phyloP scores from a whole-genome alignment of 2,888 invertebrate species.

The Gymnoscelis rufifasciata region DNA sequence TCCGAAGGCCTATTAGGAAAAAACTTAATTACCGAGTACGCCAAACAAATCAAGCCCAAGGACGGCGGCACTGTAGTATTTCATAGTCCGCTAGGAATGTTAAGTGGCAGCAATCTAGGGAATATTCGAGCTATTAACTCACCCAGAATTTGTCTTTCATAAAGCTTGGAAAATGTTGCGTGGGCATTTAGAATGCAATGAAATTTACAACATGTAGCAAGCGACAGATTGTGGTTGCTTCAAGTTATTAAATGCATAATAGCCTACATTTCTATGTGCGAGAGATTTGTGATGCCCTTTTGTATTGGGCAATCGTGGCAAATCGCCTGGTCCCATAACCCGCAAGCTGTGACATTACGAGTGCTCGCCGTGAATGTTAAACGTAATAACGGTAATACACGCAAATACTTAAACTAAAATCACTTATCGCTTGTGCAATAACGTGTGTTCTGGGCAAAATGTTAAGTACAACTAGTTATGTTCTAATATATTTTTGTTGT shows the following conservation, averaged over 20 bases:
- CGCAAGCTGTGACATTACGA: constrained; percentile 15
- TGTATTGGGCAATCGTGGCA: constrained; percentile 3
- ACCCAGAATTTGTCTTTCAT: constrained; percentile 20
- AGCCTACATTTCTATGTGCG: not conserved
- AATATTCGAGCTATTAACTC: constrained; percentile 32
- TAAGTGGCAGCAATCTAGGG: constrained; percentile 57
- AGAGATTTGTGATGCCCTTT: constrained; percentile 1
- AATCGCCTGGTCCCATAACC: constrained; percentile 4
- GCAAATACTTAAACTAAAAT: constrained; percentile 24
- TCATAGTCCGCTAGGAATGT: constrained; percentile 55
- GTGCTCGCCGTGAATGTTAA: constrained; percentile 16
- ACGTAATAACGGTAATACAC: constrained; percentile 13
- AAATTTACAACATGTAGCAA: constrained; percentile 17
- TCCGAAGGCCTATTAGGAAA: constrained; percentile 46
- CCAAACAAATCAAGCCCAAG: constrained; percentile 56
- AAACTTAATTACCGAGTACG: constrained; percentile 49
- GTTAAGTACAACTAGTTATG: constrained; percentile 11
- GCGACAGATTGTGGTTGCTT: constrained; percentile 13
- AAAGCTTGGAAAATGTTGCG: constrained; percentile 15
- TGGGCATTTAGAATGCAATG: constrained; percentile 16
- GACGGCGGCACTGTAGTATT: constrained; percentile 42
- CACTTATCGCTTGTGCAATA: constrained; percentile 26
- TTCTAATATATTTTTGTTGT: constrained; percentile 22
- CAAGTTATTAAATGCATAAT: constrained; percentile 14
- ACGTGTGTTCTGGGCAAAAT: constrained; percentile 21